Evolutionary conservation across 2,888 invertebrate species (phyloP).

Genomic region (Acrobasis suavella): DNA sequence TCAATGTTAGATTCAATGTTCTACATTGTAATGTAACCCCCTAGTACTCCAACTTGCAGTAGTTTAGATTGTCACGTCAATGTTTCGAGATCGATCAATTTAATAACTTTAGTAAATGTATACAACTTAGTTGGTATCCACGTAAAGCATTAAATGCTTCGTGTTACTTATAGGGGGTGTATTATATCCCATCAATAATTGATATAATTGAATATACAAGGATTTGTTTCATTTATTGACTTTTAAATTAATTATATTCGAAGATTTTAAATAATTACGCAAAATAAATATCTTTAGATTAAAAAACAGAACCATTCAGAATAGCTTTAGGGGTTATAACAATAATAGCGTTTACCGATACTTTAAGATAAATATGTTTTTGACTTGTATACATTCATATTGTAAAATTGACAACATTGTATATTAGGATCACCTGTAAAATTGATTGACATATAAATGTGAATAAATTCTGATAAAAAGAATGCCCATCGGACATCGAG

Average conservation of each 20-base stretch:
- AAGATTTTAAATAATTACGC: conserved; percentile 56
- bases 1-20: conserved; percentile 76
- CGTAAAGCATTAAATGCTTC: conserved; percentile 75
- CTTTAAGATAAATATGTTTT: conserved; percentile 80
- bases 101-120: conserved; percentile 71
- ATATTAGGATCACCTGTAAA: conserved; percentile 76
- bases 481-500: conserved; percentile 65
- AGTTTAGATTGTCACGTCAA: conserved; percentile 73
- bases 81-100: conserved; percentile 71
- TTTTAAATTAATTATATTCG: conserved; percentile 50
- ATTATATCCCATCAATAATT: conserved; percentile 54
- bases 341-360: conserved; percentile 76
- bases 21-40: conserved; percentile 68
- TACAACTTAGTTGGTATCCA: conserved; percentile 71
- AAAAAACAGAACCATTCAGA: conserved; percentile 74
- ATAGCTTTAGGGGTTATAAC: conserved; percentile 77
- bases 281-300: conserved; percentile 56
- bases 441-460: conserved; percentile 77
- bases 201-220: conserved; percentile 46
- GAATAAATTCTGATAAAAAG: conserved; percentile 76
- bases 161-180: conserved; percentile 61
- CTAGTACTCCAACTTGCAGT: conserved; percentile 67
- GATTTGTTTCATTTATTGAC: conserved; percentile 47
- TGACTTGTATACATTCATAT: conserved; percentile 80
- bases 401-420: conserved; percentile 74